Percentiles rank a stretch among this genome's conserved stretches.
These are phyloP conservation scores for Falco concolor DNA, from an alignment of 2,797 vertebrate species.

Conservation along the genomic window DNA sequence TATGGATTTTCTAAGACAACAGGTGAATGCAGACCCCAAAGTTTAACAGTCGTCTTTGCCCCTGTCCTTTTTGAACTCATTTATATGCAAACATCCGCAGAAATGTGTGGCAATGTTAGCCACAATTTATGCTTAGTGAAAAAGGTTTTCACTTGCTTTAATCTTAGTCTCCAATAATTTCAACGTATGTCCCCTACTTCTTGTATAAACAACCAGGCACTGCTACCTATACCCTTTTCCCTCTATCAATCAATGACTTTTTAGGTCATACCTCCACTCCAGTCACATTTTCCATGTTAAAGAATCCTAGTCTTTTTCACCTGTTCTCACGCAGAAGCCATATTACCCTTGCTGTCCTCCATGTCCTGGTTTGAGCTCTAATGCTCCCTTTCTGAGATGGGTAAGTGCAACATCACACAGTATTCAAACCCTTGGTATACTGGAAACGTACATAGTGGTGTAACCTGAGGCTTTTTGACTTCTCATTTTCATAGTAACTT, in stretches of 20 bases:
- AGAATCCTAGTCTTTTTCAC: neutral
- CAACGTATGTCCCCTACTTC: neutral
- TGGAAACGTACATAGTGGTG: neutral
- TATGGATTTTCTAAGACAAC: neutral
- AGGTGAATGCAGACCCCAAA: neutral
- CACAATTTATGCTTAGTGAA: neutral
- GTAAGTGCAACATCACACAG: neutral
- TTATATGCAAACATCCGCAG: neutral
- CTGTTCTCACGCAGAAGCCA: neutral
- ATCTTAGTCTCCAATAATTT: neutral
- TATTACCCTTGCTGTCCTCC: neutral
- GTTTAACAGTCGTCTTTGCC: neutral
- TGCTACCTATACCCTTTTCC: neutral
- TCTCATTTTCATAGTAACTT: neutral
- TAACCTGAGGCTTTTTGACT: neutral
- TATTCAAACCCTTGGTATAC: neutral
- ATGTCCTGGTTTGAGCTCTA: neutral
- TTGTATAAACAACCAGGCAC: neutral
- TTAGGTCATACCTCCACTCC: neutral
- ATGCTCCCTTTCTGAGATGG: neutral
- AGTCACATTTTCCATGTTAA: neutral
- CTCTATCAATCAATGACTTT: neutral
- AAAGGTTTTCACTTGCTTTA: neutral
- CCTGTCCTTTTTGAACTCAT: neutral
- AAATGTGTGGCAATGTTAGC: neutral